Evolutionary conservation across 2,888 invertebrate genomes (phyloP).

Genomic region (Hirtodrosophila confusa): DNA sequence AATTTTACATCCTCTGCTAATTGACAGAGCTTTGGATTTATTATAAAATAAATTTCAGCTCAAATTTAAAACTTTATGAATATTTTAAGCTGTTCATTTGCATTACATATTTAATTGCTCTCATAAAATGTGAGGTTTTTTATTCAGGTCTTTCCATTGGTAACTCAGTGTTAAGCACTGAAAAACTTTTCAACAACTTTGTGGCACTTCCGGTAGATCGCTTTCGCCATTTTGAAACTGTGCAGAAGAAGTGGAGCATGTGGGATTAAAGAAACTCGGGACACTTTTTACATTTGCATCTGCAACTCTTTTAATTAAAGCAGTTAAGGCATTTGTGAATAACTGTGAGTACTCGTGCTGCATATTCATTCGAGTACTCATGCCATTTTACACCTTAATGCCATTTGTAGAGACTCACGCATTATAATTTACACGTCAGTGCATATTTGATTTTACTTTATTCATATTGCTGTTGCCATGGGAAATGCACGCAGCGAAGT

Average conservation of each 20-base stretch:
- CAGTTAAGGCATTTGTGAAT: slow-evolving; percentile 33
- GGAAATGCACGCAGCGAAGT: slow-evolving; percentile 33
- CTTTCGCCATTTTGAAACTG: slow-evolving; percentile 15
- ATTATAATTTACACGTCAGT: slow-evolving; percentile 68
- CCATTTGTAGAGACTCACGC: slow-evolving; percentile 43
- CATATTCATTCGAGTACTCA: slow-evolving; percentile 10
- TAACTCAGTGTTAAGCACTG: slow-evolving; percentile 17
- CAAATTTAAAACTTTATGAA: slow-evolving; percentile 33
- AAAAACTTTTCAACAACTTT: slow-evolving; percentile 54
- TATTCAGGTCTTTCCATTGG: not conserved
- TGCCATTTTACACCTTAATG: slow-evolving; percentile 36
- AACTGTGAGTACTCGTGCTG: slow-evolving; percentile 1
- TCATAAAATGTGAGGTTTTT: slow-evolving; percentile 27
- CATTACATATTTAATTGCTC: slow-evolving; percentile 44
- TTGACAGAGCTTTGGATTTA: slow-evolving; percentile 7
- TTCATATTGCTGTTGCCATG: slow-evolving; percentile 48
- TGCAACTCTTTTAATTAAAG: slow-evolving; percentile 49
- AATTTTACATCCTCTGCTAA: slow-evolving; percentile 7
- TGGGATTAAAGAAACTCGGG: too few relatives aligned
- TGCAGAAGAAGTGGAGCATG: not conserved
- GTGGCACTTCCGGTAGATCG: slow-evolving; percentile 25
- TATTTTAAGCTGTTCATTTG: slow-evolving; percentile 41
- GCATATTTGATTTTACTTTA: slow-evolving; percentile 70
- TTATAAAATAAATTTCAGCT: slow-evolving; percentile 2
- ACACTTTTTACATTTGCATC: slow-evolving; percentile 29